These are phyloP conservation scores for Hemicrepidius hirtus DNA, from an alignment of 2,888 invertebrate species.

Conservation along the genomic window DNA sequence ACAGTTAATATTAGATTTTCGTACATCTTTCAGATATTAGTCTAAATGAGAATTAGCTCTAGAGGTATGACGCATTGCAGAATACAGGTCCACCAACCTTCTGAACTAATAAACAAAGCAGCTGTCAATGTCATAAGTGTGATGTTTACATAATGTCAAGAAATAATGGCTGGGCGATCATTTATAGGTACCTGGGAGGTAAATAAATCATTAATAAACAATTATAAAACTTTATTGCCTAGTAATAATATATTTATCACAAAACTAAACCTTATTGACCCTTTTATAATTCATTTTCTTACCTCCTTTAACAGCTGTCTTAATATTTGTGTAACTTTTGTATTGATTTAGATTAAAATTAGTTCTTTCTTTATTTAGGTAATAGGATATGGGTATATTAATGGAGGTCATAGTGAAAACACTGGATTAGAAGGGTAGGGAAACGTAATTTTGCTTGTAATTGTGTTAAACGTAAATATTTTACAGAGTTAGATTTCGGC, in stretches of 20 bases:
- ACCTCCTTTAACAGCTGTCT: slow-evolving; percentile 5
- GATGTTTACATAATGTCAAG: slow-evolving; percentile 41
- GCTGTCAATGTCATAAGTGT: slow-evolving; percentile 21
- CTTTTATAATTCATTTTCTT: not conserved
- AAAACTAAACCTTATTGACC: not conserved
- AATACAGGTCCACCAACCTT: slow-evolving; percentile 2
- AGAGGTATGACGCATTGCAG: slow-evolving; percentile 22
- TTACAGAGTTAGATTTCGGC: slow-evolving; percentile 71
- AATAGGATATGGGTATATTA: slow-evolving; percentile 71
- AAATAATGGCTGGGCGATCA: slow-evolving; percentile 70
- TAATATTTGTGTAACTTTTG: slow-evolving; percentile 7
- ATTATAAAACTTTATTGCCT: not conserved
- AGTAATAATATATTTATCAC: not conserved
- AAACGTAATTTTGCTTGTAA: not conserved
- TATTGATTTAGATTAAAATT: slow-evolving; percentile 35
- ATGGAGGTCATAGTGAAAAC: slow-evolving; percentile 71
- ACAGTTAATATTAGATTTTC: too few relatives aligned
- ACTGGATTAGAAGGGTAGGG: slow-evolving; percentile 74
- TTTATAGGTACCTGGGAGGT: slow-evolving; percentile 77
- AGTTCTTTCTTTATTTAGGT: slow-evolving; percentile 69
- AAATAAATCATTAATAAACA: slow-evolving; percentile 51
- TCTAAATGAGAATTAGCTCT: not conserved
- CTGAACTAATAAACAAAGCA: slow-evolving; percentile 5
- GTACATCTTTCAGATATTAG: not conserved
- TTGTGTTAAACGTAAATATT: not conserved